Percentiles rank a stretch among this genome's conserved stretches.
Evolutionary conservation across 1,140 invertebrate genomes (phyloP).

Genomic region (Zaprionus lachaisei): DNA sequence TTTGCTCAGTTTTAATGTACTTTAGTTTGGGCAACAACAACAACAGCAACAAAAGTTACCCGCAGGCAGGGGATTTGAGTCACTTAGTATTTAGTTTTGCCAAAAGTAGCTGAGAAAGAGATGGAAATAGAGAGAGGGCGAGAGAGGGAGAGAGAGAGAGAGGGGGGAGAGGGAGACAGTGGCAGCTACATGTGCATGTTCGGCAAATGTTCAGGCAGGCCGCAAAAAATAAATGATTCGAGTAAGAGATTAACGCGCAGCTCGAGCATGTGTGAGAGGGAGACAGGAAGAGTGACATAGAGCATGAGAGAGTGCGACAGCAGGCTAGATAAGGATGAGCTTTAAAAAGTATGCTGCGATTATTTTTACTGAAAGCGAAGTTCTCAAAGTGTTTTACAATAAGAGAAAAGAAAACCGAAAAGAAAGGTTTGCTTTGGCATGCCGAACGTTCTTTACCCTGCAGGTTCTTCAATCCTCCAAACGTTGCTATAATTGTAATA

Average conservation of each 20-base stretch:
- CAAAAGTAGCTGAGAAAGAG: slow-evolving; percentile 12
- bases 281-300: neutral
- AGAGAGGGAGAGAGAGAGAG: neutral
- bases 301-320: neutral
- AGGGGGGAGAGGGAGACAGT: neutral
- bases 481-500: no score
- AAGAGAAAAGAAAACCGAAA: neutral
- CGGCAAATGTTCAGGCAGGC: neutral
- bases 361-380: neutral
- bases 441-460: no score
- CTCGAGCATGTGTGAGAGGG: neutral
- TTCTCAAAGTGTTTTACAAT: neutral
- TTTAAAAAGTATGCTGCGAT: neutral
- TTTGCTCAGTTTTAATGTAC: slow-evolving; percentile 24
- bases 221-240: slow-evolving; percentile 14
- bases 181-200: neutral
- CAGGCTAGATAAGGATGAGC: neutral
- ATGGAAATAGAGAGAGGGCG: neutral
- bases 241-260: slow-evolving; percentile 6
- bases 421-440: neutral
- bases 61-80: slow-evolving; percentile 13
- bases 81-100: slow-evolving; percentile 17
- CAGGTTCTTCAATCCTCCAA: no score
- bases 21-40: slow-evolving; percentile 10
- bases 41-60: neutral